phyloP scores from a whole-genome alignment of 2,888 invertebrate genomes.

The Dugesia japonica region DNA sequence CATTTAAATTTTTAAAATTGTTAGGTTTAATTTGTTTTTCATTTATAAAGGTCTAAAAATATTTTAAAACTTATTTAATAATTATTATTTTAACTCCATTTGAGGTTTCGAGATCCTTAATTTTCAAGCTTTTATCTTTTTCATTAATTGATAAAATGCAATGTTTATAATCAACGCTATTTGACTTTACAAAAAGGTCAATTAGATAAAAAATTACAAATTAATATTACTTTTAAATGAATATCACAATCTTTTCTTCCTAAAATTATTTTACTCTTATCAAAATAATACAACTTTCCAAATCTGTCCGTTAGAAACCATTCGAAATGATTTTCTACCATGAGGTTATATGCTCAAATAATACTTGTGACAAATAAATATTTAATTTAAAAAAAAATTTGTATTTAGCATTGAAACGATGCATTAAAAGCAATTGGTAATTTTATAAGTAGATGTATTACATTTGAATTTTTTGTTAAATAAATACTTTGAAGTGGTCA shows the following conservation, averaged over 20 bases:
- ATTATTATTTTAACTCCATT: not conserved
- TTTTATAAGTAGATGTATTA: too few species aligned
- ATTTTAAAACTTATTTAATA: not conserved
- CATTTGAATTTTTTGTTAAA: too few species aligned
- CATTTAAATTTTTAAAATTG: not conserved
- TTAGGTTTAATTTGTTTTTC: not conserved
- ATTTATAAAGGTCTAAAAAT: not conserved
- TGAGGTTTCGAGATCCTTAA: not conserved
- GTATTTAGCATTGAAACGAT: not conserved
- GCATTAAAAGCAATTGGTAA: not conserved
- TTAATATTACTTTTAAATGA: not conserved
- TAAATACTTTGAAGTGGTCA: too few species aligned
- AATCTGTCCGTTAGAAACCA: not conserved
- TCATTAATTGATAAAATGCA: not conserved
- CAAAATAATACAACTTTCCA: not conserved
- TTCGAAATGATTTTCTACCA: constrained; percentile 6
- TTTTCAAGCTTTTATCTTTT: not conserved
- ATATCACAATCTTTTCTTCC: constrained; percentile 20
- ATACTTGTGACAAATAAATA: not conserved
- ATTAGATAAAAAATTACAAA: not conserved
- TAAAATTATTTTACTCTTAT: not conserved
- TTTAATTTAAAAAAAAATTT: not conserved
- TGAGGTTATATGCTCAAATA: not conserved
- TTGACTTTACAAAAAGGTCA: not conserved
- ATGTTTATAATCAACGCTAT: not conserved